A percentile compares a stretch with the other conserved stretches of the same genome.
These are phyloP conservation scores for Caenorhabditis brenneri DNA, from an alignment of 1,140 invertebrate genomes.

Conservation along the genomic window DNA sequence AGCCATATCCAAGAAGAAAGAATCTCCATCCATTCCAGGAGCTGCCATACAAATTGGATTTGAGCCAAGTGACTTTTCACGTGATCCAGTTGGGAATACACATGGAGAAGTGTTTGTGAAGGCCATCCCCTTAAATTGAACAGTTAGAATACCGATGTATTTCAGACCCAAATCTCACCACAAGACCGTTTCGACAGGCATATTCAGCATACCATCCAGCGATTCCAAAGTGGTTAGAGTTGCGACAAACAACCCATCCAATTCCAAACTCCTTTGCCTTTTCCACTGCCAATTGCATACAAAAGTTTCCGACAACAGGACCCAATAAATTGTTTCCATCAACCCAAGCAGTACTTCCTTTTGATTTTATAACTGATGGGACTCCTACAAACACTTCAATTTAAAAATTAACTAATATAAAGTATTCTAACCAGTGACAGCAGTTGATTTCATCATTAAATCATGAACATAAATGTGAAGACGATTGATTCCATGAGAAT, in stretches of 20 bases:
- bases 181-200: slow-evolving; percentile 79
- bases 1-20: slow-evolving; percentile 90
- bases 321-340: slow-evolving; percentile 72
- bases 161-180: slow-evolving; percentile 73
- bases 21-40: slow-evolving; percentile 78
- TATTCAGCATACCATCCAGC: slow-evolving; percentile 84
- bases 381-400: slow-evolving; percentile 38
- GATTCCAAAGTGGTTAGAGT: slow-evolving; percentile 90
- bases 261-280: slow-evolving; percentile 78
- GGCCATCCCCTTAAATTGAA: slow-evolving; percentile 78
- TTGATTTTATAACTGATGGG: slow-evolving; percentile 61
- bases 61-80: slow-evolving; percentile 81
- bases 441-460: slow-evolving; percentile 64
- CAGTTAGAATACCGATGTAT: not conserved
- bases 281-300: slow-evolving; percentile 85
- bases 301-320: slow-evolving; percentile 85
- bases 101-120: slow-evolving; percentile 92
- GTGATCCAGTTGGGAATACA: slow-evolving; percentile 83
- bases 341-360: slow-evolving; percentile 70
- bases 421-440: slow-evolving; percentile 30
- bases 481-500: slow-evolving; percentile 88
- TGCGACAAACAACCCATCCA: slow-evolving; percentile 83
- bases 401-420: not conserved
- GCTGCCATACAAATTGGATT: slow-evolving; percentile 86
- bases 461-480: slow-evolving; percentile 77